These are phyloP conservation scores for Dendroctonus ponderosae DNA, from an alignment of 1,140 invertebrate genomes.

Conservation along the genomic window DNA sequence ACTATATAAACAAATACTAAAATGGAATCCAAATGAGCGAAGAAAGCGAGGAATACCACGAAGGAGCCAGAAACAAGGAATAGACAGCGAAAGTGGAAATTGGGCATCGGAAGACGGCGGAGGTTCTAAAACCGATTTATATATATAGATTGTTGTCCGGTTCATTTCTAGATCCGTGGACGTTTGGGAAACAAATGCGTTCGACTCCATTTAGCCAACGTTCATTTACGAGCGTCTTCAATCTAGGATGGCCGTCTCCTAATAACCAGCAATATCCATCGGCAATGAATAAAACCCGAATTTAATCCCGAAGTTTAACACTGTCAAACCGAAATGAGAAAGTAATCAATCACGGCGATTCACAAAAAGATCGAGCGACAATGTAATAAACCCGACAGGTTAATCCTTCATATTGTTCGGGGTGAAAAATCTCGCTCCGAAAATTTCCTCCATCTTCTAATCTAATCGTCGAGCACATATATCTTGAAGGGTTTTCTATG, in stretches of 20 bases:
- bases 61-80: no score
- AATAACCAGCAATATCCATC: constrained; percentile 19
- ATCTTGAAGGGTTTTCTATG: constrained; percentile 31
- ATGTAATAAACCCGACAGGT: constrained; percentile 35
- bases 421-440: constrained; percentile 29
- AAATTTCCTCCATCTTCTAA: constrained; percentile 32
- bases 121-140: no score
- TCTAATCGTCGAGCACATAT: constrained; percentile 36
- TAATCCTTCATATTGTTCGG: constrained; percentile 36
- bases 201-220: no score
- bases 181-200: no score
- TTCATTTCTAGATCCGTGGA: no score
- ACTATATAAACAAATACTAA: no score
- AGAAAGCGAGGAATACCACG: no score
- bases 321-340: constrained; percentile 30
- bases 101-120: no score
- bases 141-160: no score
- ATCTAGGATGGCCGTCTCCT: constrained; percentile 3
- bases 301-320: constrained; percentile 17
- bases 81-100: no score
- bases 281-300: constrained; percentile 27
- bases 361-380: constrained; percentile 34
- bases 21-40: no score
- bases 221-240: no score
- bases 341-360: constrained; percentile 31